phyloP scores from a whole-genome alignment of 2,113 vertebrate species.

The Dasypus novemcinctus region DNA sequence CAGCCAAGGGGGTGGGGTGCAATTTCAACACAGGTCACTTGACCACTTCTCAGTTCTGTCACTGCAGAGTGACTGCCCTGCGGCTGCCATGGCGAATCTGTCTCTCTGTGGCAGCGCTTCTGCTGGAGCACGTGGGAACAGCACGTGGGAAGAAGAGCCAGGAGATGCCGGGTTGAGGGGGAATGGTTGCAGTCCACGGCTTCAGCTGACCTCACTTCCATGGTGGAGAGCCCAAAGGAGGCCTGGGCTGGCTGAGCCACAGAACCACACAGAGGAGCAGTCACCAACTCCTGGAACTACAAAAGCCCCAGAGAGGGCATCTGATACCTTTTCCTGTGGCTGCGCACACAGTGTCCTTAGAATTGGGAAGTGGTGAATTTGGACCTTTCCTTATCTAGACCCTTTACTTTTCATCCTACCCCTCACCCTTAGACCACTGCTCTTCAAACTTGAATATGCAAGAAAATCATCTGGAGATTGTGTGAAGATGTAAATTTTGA shows the following conservation, averaged over 20 bases:
- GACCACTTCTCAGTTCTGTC: not conserved
- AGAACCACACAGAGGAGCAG: not conserved
- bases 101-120: not conserved
- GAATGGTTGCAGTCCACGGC: not conserved
- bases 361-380: not conserved
- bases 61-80: not conserved
- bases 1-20: not conserved
- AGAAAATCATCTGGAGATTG: not conserved
- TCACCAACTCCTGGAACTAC: not conserved
- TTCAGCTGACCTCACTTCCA: not conserved
- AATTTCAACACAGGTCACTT: not conserved
- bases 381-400: not conserved
- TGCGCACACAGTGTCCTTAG: not conserved
- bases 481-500: not conserved
- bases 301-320: not conserved
- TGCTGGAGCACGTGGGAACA: not conserved
- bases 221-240: not conserved
- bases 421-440: not conserved
- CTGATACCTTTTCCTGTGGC: not conserved
- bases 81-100: rapidly evolving
- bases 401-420: not conserved
- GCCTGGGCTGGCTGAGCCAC: not conserved
- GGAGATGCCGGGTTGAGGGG: not conserved
- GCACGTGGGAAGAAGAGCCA: not conserved
- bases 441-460: not conserved